Percentiles rank a stretch among this genome's conserved stretches.
These are phyloP conservation scores for Tineola bisselliella DNA, from an alignment of 2,888 invertebrate genomes.

Conservation along the genomic window DNA sequence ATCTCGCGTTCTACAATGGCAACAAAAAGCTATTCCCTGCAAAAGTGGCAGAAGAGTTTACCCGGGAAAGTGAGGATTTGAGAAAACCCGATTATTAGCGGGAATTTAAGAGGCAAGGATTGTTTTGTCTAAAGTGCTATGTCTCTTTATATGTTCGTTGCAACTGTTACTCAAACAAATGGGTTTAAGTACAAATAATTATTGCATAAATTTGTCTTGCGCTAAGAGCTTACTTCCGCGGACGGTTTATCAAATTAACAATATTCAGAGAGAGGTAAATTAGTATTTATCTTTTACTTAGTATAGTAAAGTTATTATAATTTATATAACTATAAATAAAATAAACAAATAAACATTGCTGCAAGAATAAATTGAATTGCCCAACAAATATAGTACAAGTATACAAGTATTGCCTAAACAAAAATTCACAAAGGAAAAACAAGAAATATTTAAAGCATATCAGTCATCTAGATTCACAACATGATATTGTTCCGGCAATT, in stretches of 20 bases:
- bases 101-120: conserved; percentile 7
- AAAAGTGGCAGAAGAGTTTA: conserved; percentile 8
- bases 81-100: conserved; percentile 13
- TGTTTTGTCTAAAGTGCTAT: background rate
- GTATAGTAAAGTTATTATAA: too few relatives aligned
- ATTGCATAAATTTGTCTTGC: background rate
- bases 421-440: background rate
- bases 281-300: too few relatives aligned
- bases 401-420: background rate
- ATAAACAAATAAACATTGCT: too few relatives aligned
- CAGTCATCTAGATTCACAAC: conserved; percentile 11
- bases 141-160: background rate
- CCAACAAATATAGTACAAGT: background rate
- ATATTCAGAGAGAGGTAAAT: background rate
- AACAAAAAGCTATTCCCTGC: conserved; percentile 7
- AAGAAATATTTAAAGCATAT: conserved; percentile 8
- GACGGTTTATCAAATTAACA: background rate
- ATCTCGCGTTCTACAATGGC: background rate
- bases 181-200: background rate
- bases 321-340: too few relatives aligned
- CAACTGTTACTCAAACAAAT: background rate
- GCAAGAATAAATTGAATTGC: too few relatives aligned
- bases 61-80: background rate
- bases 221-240: background rate
- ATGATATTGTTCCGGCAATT: conserved; percentile 23